A percentile compares a stretch with the other conserved stretches of the same genome.
These are phyloP conservation scores for Tenualosa ilisha DNA, from an alignment of 2,797 vertebrate genomes.

Conservation along the genomic window DNA sequence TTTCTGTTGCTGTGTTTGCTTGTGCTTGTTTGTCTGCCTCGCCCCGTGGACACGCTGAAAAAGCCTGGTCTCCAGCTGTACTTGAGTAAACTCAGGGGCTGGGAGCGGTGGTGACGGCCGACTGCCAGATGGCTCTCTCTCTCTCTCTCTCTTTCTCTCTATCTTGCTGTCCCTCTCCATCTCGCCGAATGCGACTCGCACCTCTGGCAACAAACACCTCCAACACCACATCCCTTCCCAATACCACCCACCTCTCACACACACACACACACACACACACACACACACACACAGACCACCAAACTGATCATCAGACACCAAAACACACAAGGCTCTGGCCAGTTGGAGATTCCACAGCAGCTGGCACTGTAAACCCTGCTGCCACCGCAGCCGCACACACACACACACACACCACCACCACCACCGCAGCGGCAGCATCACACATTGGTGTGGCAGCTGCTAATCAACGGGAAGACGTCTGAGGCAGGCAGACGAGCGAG, in stretches of 20 bases:
- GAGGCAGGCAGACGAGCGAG: background rate
- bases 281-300: background rate
- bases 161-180: slow-evolving; percentile 57
- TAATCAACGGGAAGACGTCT: background rate
- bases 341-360: background rate
- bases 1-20: slow-evolving; percentile 3
- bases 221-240: slow-evolving; percentile 25
- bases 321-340: background rate
- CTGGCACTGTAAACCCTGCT: background rate
- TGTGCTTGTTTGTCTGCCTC: slow-evolving; percentile 39
- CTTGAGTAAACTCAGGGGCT: slow-evolving; percentile 62
- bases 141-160: slow-evolving; percentile 49
- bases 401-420: background rate
- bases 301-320: background rate
- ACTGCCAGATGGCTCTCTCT: slow-evolving; percentile 67
- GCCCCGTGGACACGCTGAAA: slow-evolving; percentile 47
- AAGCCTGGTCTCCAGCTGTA: slow-evolving; percentile 69
- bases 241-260: slow-evolving; percentile 31
- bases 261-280: slow-evolving; percentile 44
- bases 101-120: slow-evolving; percentile 60
- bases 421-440: background rate
- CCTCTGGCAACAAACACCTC: slow-evolving; percentile 29
- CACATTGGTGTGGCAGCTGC: background rate
- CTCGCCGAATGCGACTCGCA: slow-evolving; percentile 42
- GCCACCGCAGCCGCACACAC: background rate